Percentiles rank a stretch among this genome's conserved stretches.
Evolutionary conservation across 2,113 vertebrate species (phyloP).

Genomic region (Eidolon helvum): DNA sequence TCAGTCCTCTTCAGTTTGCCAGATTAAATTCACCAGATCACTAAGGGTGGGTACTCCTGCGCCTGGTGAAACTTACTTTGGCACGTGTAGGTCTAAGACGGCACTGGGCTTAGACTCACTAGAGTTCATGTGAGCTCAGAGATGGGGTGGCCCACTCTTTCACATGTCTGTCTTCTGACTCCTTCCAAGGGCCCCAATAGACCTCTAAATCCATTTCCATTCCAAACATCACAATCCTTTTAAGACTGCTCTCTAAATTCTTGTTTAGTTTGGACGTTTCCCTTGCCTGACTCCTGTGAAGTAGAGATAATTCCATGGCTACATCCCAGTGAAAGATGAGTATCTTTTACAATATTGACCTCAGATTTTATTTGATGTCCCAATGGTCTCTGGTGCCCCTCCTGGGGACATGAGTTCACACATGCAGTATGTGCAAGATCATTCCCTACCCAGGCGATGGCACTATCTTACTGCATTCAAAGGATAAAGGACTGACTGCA

Average conservation of each 20-base stretch:
- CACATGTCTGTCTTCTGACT: neutral
- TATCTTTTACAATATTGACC: neutral
- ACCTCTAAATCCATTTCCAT: neutral
- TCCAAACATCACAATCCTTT: neutral
- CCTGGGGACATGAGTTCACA: neutral
- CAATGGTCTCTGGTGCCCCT: neutral
- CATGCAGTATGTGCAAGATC: neutral
- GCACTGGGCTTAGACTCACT: neutral
- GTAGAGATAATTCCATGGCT: neutral
- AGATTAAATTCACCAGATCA: neutral
- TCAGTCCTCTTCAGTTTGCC: neutral
- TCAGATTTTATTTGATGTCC: neutral
- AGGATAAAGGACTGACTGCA: neutral
- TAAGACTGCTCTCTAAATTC: neutral
- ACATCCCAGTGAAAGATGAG: neutral
- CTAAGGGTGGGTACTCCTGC: neutral
- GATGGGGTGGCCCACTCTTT: neutral
- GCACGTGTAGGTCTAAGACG: neutral
- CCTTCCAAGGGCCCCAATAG: neutral
- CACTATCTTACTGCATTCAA: neutral
- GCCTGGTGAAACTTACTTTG: neutral
- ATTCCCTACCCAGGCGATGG: neutral
- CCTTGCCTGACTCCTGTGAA: neutral
- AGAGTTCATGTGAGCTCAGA: neutral
- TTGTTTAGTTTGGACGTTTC: neutral